phyloP scores from a whole-genome alignment of 92 coral and sea anemone species.

The Isaurus tuberculatus region DNA sequence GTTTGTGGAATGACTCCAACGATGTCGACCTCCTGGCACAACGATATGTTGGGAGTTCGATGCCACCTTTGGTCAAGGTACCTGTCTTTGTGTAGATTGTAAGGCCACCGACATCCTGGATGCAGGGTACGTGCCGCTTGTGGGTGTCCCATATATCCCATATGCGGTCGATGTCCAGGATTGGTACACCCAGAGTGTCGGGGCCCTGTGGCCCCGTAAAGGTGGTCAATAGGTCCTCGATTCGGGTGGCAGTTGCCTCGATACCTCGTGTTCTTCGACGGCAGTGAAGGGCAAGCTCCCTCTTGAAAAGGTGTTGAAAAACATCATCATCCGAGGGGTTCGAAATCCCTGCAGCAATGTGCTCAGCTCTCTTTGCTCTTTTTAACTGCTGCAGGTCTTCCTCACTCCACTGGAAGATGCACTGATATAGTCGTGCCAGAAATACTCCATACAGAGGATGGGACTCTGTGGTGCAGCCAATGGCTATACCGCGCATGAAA shows the following conservation, averaged over 20 bases:
- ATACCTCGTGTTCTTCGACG: no score
- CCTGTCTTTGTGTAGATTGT: conserved; percentile 62
- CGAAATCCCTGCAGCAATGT: not conserved
- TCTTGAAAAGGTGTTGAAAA: not conserved
- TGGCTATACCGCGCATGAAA: conserved; percentile 33
- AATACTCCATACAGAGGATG: conserved; percentile 38
- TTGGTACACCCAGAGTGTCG: conserved; percentile 61
- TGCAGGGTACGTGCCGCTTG: conserved; percentile 57
- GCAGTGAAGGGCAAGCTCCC: no score
- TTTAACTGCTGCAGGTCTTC: conserved; percentile 55
- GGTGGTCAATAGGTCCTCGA: no score
- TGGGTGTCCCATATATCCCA: conserved; percentile 66
- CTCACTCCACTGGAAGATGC: conserved; percentile 56
- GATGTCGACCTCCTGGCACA: conserved; percentile 73
- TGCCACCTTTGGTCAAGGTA: conserved; percentile 48
- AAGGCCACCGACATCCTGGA: conserved; percentile 70
- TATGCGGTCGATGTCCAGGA: conserved; percentile 50
- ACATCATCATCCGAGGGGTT: not conserved
- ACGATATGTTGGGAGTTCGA: conserved; percentile 57
- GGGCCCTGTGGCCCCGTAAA: no score
- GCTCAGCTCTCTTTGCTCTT: conserved; percentile 31
- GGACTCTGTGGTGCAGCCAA: conserved; percentile 41
- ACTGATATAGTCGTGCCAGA: conserved; percentile 30
- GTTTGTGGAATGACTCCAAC: conserved; percentile 71
- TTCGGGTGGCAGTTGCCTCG: no score